Evolutionary conservation across 2,797 vertebrate species (phyloP).

Genomic region (Ctenosaura bakeri): DNA sequence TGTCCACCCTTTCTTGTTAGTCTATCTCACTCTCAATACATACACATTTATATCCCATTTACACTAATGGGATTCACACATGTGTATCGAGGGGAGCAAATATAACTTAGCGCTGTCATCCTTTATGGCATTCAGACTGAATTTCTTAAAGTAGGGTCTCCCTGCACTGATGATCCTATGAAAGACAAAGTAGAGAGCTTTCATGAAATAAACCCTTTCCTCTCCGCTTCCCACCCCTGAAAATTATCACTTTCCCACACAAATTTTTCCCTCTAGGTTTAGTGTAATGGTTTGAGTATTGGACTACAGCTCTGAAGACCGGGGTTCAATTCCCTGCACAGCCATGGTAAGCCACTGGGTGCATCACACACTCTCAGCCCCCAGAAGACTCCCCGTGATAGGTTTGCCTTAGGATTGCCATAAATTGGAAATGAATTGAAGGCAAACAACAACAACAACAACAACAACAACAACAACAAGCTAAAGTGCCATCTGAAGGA

Average conservation of each 20-base stretch:
- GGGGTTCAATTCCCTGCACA: too few species aligned
- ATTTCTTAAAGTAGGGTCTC: slow-evolving; percentile 36
- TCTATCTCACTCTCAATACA: slow-evolving; percentile 16
- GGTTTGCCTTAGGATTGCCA: too few species aligned
- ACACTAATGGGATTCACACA: slow-evolving; percentile 46
- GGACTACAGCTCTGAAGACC: too few species aligned
- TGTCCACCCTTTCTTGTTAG: slow-evolving; percentile 17
- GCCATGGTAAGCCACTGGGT: too few species aligned
- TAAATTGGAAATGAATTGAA: too few species aligned
- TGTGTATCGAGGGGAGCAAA: slow-evolving; percentile 38
- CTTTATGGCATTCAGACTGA: background rate
- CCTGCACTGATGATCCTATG: slow-evolving; percentile 5
- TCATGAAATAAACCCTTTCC: background rate
- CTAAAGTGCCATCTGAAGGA: background rate
- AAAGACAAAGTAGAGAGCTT: background rate
- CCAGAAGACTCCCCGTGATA: too few species aligned
- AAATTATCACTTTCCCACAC: background rate
- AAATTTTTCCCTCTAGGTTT: background rate
- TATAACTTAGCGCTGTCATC: slow-evolving; percentile 35
- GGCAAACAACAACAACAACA: too few species aligned
- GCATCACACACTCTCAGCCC: too few species aligned
- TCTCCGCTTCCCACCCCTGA: background rate
- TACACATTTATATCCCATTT: slow-evolving; percentile 55
- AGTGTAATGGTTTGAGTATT: background rate
- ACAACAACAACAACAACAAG: background rate